Percentiles rank a stretch among this genome's conserved stretches.
These are phyloP conservation scores for Onychomys arenicola DNA, from an alignment of 2,797 vertebrate species.

Conservation along the genomic window DNA sequence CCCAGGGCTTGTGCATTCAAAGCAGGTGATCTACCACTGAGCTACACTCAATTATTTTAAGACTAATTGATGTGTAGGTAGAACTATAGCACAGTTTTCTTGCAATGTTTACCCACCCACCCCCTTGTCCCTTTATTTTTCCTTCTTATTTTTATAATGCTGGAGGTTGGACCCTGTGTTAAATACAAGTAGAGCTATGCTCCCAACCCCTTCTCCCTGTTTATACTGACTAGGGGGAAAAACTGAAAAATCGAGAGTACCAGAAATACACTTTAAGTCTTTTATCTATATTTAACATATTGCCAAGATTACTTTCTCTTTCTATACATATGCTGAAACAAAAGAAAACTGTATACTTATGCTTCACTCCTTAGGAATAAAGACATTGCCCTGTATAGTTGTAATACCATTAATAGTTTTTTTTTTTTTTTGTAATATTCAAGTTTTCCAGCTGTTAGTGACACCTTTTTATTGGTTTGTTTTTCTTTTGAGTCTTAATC, in stretches of 20 bases:
- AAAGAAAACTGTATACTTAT: constrained; percentile 16
- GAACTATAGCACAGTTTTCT: not conserved
- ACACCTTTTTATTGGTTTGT: not conserved
- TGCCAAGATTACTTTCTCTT: constrained; percentile 23
- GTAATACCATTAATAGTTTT: not conserved
- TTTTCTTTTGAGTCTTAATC: not conserved
- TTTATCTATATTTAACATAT: constrained; percentile 50
- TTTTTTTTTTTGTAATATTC: constrained; percentile 18
- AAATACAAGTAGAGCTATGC: not conserved
- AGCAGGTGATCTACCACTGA: not conserved
- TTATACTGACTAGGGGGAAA: not conserved
- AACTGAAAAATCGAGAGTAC: not conserved
- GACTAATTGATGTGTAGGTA: constrained; percentile 13
- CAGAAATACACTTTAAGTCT: not conserved
- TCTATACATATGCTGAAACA: not conserved
- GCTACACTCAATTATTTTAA: not conserved
- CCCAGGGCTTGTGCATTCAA: not conserved
- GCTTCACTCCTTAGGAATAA: constrained; percentile 25
- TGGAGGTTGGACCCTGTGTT: not conserved
- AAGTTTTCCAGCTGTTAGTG: not conserved
- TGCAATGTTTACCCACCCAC: not conserved
- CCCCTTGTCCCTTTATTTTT: not conserved
- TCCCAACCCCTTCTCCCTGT: not conserved
- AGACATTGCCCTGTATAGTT: not conserved
- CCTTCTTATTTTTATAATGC: not conserved